These are phyloP conservation scores for Archips xylosteana DNA, from an alignment of 2,888 invertebrate genomes.

Conservation along the genomic window DNA sequence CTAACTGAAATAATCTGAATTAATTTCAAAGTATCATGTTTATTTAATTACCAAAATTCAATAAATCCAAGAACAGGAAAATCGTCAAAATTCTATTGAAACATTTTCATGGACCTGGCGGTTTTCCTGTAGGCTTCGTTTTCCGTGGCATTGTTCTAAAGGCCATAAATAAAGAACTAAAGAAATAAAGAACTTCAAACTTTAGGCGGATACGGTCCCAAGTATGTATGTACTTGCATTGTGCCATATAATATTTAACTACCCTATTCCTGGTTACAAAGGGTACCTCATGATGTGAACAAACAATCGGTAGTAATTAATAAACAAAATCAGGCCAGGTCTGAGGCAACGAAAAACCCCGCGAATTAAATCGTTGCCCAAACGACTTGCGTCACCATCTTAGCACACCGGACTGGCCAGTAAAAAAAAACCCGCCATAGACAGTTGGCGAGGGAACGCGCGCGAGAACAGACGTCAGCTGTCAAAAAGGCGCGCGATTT, in stretches of 20 bases:
- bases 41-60: too few species aligned
- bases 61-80: too few species aligned
- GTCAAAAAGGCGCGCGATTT: slow-evolving; percentile 66
- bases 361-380: slow-evolving; percentile 66
- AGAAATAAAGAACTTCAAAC: too few species aligned
- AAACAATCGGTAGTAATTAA: slow-evolving; percentile 40
- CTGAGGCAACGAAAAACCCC: slow-evolving; percentile 69
- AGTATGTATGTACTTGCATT: neutral
- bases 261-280: neutral
- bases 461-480: slow-evolving; percentile 60
- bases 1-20: too few species aligned
- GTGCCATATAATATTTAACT: neutral
- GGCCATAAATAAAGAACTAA: neutral
- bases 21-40: too few species aligned
- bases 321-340: slow-evolving; percentile 48
- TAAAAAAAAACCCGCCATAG: slow-evolving; percentile 60
- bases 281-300: slow-evolving; percentile 17
- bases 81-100: too few species aligned
- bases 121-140: neutral
- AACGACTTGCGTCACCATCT: slow-evolving; percentile 78
- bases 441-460: slow-evolving; percentile 72
- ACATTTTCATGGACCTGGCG: too few species aligned
- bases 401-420: slow-evolving; percentile 69
- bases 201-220: too few species aligned
- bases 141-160: neutral